A percentile compares a stretch with the other conserved stretches of the same genome.
phyloP scores from a whole-genome alignment of 35 echinoderm and acorn worm genomes.

The Chiridota heheva region DNA sequence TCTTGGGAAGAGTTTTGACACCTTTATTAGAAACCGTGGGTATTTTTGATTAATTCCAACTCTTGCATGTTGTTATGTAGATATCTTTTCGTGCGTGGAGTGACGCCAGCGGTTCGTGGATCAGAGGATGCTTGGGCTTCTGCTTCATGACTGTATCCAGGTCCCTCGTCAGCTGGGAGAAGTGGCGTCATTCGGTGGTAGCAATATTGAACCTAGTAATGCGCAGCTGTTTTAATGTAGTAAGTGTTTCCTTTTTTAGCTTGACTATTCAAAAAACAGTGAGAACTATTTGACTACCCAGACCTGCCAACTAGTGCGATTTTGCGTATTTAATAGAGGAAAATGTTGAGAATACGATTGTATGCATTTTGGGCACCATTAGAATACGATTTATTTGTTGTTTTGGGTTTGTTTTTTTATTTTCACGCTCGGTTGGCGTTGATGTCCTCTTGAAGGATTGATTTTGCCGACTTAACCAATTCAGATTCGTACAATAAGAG shows the following conservation, averaged over 20 bases:
- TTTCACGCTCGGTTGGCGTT: no score
- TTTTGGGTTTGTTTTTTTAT: background rate
- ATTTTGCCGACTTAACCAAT: no score
- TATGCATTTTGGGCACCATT: conserved; percentile 33
- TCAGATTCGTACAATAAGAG: no score
- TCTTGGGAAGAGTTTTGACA: no score
- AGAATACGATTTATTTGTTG: background rate
- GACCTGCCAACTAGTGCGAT: no score
- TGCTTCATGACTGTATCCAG: conserved; percentile 94
- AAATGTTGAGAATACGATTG: no score
- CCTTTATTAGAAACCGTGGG: no score
- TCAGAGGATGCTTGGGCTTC: conserved; percentile 80
- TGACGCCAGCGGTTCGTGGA: conserved; percentile 82
- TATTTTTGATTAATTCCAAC: background rate
- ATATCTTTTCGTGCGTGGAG: conserved; percentile 79
- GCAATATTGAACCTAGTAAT: conserved; percentile 99
- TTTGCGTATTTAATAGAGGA: no score
- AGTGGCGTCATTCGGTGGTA: conserved; percentile 94
- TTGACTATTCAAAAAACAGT: no score
- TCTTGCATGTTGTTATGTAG: no score
- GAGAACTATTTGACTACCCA: no score
- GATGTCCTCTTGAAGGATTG: no score
- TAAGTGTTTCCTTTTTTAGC: conserved; percentile 33
- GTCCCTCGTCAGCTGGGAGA: conserved; percentile 95
- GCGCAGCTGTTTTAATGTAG: conserved; percentile 97